These are phyloP conservation scores for Hirtodrosophila trivittata DNA, from an alignment of 2,888 invertebrate genomes.

Conservation along the genomic window DNA sequence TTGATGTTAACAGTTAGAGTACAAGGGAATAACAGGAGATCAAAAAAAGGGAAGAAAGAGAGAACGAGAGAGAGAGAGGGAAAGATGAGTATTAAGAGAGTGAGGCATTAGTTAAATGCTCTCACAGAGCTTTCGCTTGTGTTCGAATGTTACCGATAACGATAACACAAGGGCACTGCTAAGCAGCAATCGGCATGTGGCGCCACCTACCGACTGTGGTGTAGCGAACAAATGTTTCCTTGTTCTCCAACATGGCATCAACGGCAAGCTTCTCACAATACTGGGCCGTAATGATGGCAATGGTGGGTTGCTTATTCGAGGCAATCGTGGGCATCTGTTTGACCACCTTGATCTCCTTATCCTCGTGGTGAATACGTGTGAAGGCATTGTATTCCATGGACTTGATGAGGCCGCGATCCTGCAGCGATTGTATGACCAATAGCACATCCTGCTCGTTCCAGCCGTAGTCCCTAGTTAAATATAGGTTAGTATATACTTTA, in stretches of 20 bases:
- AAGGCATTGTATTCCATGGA: slow-evolving; percentile 93
- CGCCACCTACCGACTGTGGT: slow-evolving; percentile 95
- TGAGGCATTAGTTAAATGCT: slow-evolving; percentile 17
- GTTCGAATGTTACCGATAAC: slow-evolving; percentile 2
- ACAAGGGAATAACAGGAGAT: slow-evolving; percentile 59
- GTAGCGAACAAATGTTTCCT: slow-evolving; percentile 97
- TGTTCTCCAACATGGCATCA: slow-evolving; percentile 98
- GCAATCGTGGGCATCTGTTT: slow-evolving; percentile 97
- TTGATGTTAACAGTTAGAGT: slow-evolving; percentile 28
- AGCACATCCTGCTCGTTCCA: slow-evolving; percentile 92
- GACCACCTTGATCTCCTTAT: slow-evolving; percentile 92
- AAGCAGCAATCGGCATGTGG: slow-evolving; percentile 21
- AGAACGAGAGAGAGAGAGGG: slow-evolving; percentile 21
- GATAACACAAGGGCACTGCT: background rate
- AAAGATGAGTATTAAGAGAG: slow-evolving; percentile 28
- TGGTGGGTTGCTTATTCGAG: slow-evolving; percentile 95
- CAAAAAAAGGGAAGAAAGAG: slow-evolving; percentile 30
- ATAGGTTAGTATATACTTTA: too few species aligned
- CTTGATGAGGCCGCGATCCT: slow-evolving; percentile 92
- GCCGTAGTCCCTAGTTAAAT: slow-evolving; percentile 89
- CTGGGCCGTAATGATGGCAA: slow-evolving; percentile 98
- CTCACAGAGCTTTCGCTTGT: slow-evolving; percentile 14
- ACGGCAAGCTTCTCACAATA: slow-evolving; percentile 99
- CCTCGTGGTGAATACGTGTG: slow-evolving; percentile 93
- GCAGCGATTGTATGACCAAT: slow-evolving; percentile 90